phyloP scores from a whole-genome alignment of 2,113 vertebrate genomes.

The Enhydra lutris region DNA sequence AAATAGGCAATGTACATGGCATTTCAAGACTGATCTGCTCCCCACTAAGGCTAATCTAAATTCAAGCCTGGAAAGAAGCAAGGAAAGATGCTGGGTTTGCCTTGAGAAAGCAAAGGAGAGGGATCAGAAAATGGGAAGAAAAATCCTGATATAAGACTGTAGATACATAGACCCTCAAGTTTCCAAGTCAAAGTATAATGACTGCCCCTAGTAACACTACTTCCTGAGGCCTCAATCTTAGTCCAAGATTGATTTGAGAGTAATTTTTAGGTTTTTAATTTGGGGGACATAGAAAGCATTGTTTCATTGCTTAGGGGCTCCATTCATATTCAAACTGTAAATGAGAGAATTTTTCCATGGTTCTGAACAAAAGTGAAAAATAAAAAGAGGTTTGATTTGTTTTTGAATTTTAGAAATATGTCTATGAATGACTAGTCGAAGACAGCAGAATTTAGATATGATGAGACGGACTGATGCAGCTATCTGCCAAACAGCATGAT shows the following conservation, averaged over 20 bases:
- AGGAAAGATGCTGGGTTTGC: background rate
- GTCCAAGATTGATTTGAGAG: background rate
- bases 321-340: conserved; percentile 22
- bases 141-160: background rate
- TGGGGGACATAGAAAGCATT: background rate
- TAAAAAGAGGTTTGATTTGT: conserved; percentile 22
- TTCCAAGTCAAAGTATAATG: background rate
- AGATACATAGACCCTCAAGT: background rate
- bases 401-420: conserved; percentile 56
- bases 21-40: background rate
- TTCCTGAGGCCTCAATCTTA: background rate
- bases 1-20: background rate
- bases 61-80: background rate
- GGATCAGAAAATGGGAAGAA: background rate
- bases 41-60: background rate
- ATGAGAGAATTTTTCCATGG: background rate
- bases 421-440: conserved; percentile 36
- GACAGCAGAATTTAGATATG: conserved; percentile 48
- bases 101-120: background rate
- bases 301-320: background rate
- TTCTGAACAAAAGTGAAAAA: background rate
- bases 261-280: conserved; percentile 8
- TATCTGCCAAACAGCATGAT: conserved; percentile 49
- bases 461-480: conserved; percentile 50
- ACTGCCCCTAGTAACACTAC: background rate